These are phyloP conservation scores for Brachyhypopomus gauderio DNA, from an alignment of 2,113 vertebrate genomes.

Conservation along the genomic window DNA sequence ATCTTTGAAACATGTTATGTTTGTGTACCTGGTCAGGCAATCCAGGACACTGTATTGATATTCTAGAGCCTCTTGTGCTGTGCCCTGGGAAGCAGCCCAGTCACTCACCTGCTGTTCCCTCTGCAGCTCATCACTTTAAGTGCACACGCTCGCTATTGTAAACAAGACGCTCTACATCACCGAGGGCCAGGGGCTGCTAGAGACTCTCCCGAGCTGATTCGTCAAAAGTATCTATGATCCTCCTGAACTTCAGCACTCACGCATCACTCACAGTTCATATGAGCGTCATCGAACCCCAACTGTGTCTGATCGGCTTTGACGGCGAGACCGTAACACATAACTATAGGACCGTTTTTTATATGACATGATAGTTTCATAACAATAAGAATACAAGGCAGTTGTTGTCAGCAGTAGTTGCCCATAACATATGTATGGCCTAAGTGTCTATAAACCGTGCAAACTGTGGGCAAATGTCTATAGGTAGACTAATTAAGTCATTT, in stretches of 20 bases:
- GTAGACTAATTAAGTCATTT: not conserved
- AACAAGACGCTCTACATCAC: conserved; percentile 6
- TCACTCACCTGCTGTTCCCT: not conserved
- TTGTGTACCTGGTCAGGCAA: not conserved
- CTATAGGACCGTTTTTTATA: not conserved
- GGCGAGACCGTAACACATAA: not conserved
- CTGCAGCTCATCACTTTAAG: conserved; percentile 12
- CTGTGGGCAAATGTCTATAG: not conserved
- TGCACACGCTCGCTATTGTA: conserved; percentile 19
- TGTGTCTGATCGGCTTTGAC: not conserved
- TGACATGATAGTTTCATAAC: not conserved
- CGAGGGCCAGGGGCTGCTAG: not conserved
- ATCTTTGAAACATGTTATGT: not conserved
- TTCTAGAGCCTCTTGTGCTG: not conserved
- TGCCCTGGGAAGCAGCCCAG: conserved; percentile 15
- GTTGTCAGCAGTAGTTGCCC: not conserved
- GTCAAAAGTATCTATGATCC: not conserved
- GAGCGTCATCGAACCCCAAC: not conserved
- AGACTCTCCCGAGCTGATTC: not conserved
- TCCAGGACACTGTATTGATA: not conserved
- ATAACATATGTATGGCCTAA: not conserved
- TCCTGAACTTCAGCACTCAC: conserved; percentile 6
- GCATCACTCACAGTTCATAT: not conserved
- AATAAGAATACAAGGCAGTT: not conserved
- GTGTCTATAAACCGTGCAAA: not conserved